These are phyloP conservation scores for Meandrina meandrites DNA, from an alignment of 92 coral and sea anemone species.

Conservation along the genomic window DNA sequence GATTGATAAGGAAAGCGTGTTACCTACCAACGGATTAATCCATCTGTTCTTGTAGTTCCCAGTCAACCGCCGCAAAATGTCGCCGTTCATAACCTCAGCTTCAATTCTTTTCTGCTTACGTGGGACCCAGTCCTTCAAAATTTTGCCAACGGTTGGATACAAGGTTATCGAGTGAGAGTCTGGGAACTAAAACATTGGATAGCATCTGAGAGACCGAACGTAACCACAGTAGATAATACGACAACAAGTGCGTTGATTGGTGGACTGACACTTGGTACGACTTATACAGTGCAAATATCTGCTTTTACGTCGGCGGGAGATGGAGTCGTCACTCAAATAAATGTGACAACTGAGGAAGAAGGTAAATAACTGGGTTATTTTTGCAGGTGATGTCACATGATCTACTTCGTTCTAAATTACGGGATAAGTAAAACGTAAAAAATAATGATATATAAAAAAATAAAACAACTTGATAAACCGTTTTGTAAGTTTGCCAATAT, in stretches of 20 bases:
- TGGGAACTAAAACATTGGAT: background rate
- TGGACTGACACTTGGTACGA: background rate
- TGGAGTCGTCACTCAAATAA: background rate
- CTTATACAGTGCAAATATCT: background rate
- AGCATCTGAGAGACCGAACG: background rate
- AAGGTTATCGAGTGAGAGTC: conserved; percentile 18
- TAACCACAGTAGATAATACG: background rate
- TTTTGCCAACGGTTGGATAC: conserved; percentile 31
- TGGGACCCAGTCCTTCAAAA: conserved; percentile 44
- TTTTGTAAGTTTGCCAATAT: too few relatives aligned
- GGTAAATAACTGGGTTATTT: background rate
- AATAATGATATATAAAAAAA: too few relatives aligned
- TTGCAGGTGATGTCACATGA: background rate
- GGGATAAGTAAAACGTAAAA: too few relatives aligned
- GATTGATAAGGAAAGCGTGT: too few relatives aligned
- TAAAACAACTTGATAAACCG: too few relatives aligned
- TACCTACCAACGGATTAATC: background rate
- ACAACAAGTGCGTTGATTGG: conserved; percentile 5
- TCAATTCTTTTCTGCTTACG: conserved; percentile 9
- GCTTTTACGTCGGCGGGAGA: conserved; percentile 1
- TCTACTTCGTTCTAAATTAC: background rate
- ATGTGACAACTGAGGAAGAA: background rate
- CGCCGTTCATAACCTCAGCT: background rate
- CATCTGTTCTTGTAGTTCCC: background rate
- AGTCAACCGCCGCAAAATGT: conserved; percentile 9